Evolutionary conservation across 2,113 vertebrate species (phyloP), one percentile per base, ranked within the genome.

Genomic region (Argyrosomus japonicus): DNA sequence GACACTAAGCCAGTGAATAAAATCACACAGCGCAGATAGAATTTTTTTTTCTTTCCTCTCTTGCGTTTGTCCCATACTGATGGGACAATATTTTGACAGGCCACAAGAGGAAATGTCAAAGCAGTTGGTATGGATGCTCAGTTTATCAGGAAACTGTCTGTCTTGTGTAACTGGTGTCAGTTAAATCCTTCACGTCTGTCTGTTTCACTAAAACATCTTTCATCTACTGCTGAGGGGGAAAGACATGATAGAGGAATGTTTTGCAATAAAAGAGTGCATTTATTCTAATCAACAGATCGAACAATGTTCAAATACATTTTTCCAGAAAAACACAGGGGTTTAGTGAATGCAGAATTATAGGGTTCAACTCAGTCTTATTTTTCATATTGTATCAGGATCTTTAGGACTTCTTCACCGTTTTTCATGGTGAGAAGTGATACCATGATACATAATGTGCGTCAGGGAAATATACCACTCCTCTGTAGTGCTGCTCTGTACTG

Each of bases 381-480:
- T 43, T 45, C 15, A 43, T 43, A 4, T 21, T n/a, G 19, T 56
- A 29, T 29, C 21, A 25, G 21, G 23, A 40, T 19, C 19, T 61
- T 48, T n/a, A 32, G 17, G 18, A 27, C 17, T 27, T 60, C 11
- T 54, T 45, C 27, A 25, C 43, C 32, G 32, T 36, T 36, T 36
- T 36, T 36, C 7, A 36, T 36, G 36, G 8, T 8, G 36, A 8
- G 1, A 7, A 40, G 36, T 6, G 8, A 29, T 45, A 56, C 32
- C 23, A 51, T 64, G 56, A 81, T 69, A 29, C 51, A 65, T 69
- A 18, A 71, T 64, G 0, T 69, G 47, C 68, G 53, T 71, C 61
- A 48, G 48, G 6, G 6, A 74, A 56, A 72, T 68, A 27, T 50
- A 23, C 40, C 63, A 63, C 60, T 58, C 56, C 15, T 65, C 7